Evolutionary conservation across 2,113 vertebrate species (phyloP), one percentile per base, ranked within the genome.

Genomic region (Corvus cornix): DNA sequence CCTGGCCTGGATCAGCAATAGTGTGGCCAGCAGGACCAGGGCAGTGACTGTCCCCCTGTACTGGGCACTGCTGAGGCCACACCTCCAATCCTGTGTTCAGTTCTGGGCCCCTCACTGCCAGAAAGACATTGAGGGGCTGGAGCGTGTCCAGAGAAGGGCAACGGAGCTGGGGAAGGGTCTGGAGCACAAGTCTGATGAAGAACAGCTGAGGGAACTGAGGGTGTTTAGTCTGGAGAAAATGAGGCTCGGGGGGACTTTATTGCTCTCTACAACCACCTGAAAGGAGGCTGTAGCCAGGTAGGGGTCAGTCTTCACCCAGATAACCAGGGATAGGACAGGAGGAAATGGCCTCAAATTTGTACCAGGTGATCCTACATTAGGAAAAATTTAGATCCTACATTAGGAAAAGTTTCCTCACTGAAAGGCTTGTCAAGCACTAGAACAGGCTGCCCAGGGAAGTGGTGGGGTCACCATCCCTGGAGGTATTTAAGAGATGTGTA

Each of bases 31-130:
- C 33, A 80, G 58, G 41, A 52, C 0, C 0, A 51, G n/a, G 53
- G 20, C 5, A 33, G 43, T 1, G 52, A 63, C 0, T 0, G 0
- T 27, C 1, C 23, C 27, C 23, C 52, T 56, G 35, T 30, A 2
- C 51, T 35, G 0, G 0, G 24, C 24, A 11, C 39, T 70, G 62
- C 0, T 51, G 43, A 66, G n/a, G 52, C 11, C 6, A 1, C 33
- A 80, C 1, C 20, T 84, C 0, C 0, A 81, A 7, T 62, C 0
- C 48, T 48, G 30, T 12, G 28, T 0, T 2, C 46, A 37, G 30
- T 23, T 56, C 4, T 70, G 68, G 46, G 37, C 15, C 7, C 11
- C 30, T 69, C 22, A 9, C 5, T 35, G 2, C 15, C 15, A 1
- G 9, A 85, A 12, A 0, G 49, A 48, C 15, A 23, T 0, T 11